Percentiles rank a stretch among this genome's conserved stretches.
phyloP scores from a whole-genome alignment of 2,113 vertebrate genomes.

The Misgurnus mizolepis region DNA sequence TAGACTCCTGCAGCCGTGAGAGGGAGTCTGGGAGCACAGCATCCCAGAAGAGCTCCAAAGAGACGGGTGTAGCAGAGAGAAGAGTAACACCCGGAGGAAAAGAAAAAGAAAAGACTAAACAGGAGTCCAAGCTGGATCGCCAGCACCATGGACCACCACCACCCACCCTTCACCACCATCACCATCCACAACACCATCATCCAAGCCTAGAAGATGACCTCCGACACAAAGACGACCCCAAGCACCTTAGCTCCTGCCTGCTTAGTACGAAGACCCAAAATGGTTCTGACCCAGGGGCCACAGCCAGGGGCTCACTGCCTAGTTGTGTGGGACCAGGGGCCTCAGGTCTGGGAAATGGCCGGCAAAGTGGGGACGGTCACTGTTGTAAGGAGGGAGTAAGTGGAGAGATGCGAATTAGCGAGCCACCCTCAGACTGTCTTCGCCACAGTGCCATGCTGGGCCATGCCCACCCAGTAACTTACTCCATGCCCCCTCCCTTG shows the following conservation, averaged over 20 bases:
- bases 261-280: conserved; percentile 71
- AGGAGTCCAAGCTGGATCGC: conserved; percentile 79
- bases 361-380: conserved; percentile 63
- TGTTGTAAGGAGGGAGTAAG: conserved; percentile 78
- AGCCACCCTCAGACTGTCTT: conserved; percentile 85
- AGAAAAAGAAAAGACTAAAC: conserved; percentile 84
- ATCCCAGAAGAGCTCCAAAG: conserved; percentile 80
- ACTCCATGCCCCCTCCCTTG: conserved; percentile 82
- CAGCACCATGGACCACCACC: conserved; percentile 54
- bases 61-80: conserved; percentile 69
- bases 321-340: conserved; percentile 75
- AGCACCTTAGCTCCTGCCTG: conserved; percentile 84
- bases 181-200: conserved; percentile 63
- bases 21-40: conserved; percentile 74
- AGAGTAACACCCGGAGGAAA: conserved; percentile 73
- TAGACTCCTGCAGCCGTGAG: conserved; percentile 86
- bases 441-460: conserved; percentile 76
- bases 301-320: conserved; percentile 67
- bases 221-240: conserved; percentile 73
- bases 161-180: conserved; percentile 59
- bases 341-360: conserved; percentile 62
- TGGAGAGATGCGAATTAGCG: conserved; percentile 79
- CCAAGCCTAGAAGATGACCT: conserved; percentile 75
- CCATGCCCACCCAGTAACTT: conserved; percentile 79
- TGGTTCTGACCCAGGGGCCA: conserved; percentile 61